Conservation (phyloP, 2,888 invertebrate species). For the Leucania comma region DNA sequence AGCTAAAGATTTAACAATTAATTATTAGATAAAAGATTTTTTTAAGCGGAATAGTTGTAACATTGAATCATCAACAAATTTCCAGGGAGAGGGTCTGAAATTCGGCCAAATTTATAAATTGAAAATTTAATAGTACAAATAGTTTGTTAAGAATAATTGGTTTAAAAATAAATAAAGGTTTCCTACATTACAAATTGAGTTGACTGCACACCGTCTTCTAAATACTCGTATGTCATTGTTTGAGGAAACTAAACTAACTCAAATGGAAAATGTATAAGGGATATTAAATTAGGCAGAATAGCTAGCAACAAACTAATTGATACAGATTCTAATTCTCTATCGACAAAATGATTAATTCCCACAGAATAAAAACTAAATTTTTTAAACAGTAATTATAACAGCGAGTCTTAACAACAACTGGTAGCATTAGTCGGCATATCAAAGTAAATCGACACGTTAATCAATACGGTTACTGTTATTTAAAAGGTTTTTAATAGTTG, state of each 20-base stretch:
- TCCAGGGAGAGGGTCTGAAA: too few species aligned
- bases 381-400: slow-evolving; percentile 57
- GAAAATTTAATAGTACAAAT: too few species aligned
- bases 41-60: neutral
- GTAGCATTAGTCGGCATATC: slow-evolving; percentile 55
- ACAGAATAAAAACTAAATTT: slow-evolving; percentile 31
- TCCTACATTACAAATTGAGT: neutral
- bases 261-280: neutral
- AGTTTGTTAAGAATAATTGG: too few species aligned
- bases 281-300: neutral
- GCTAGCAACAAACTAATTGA: neutral
- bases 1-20: neutral
- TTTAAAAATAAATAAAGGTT: neutral
- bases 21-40: neutral
- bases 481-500: slow-evolving; percentile 71
- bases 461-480: slow-evolving; percentile 65
- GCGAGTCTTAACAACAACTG: slow-evolving; percentile 41
- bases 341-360: slow-evolving; percentile 37
- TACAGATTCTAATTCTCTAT: slow-evolving; percentile 21
- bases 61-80: neutral
- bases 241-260: neutral
- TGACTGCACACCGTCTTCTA: neutral
- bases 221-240: neutral
- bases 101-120: too few species aligned
- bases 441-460: slow-evolving; percentile 60